A percentile compares a stretch with the other conserved stretches of the same genome.
These are phyloP conservation scores for Xiphorhynchus erythropygius DNA, from an alignment of 2,797 vertebrate species.

Conservation along the genomic window DNA sequence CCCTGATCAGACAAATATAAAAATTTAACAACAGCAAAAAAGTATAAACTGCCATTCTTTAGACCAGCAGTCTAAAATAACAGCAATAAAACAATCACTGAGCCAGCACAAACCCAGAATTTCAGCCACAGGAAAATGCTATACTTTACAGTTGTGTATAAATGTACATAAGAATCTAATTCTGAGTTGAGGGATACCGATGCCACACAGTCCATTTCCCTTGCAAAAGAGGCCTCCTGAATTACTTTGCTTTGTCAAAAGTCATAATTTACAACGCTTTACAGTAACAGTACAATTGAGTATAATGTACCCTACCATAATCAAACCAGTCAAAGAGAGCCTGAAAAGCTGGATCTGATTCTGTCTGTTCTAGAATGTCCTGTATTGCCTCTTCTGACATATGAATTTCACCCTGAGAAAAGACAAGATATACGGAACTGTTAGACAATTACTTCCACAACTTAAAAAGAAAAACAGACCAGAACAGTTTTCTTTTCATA, in stretches of 20 bases:
- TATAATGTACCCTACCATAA: conserved; percentile 80
- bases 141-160: not conserved
- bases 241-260: not conserved
- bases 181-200: not conserved
- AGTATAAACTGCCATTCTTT: not conserved
- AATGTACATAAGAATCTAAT: not conserved
- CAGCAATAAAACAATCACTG: not conserved
- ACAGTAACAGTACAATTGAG: not conserved
- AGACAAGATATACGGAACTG: not conserved
- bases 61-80: not conserved
- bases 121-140: not conserved
- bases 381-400: conserved; percentile 98
- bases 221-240: not conserved
- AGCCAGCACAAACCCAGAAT: not conserved
- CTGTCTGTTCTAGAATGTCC: conserved; percentile 95
- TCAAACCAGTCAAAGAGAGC: conserved; percentile 97
- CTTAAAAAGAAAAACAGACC: not conserved
- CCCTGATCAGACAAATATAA: not conserved
- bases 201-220: not conserved
- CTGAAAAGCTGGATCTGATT: conserved; percentile 97
- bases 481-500: not conserved
- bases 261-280: not conserved
- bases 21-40: not conserved
- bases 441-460: not conserved
- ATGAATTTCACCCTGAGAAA: conserved; percentile 90